Evolutionary conservation across 1,140 invertebrate species (phyloP).

Genomic region (Glomeris maerens): DNA sequence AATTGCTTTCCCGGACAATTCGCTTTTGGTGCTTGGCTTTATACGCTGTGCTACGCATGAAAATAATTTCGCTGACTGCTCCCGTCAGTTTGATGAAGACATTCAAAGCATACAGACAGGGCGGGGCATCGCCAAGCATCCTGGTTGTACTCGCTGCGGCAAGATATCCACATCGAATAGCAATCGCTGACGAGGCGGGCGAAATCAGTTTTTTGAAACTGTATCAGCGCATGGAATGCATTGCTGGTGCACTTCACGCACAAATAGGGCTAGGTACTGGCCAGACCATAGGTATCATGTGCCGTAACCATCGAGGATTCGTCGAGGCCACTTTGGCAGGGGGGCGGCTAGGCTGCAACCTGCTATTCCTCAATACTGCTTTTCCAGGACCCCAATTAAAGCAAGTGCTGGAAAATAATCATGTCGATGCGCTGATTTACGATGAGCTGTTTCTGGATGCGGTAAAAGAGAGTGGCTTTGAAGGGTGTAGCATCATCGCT

Average conservation of each 20-base stretch:
- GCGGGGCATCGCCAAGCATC: not conserved
- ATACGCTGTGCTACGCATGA: not conserved
- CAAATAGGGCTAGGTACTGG: not conserved
- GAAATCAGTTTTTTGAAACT: not conserved
- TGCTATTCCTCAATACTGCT: not conserved
- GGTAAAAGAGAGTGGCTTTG: too few species aligned
- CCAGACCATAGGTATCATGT: not conserved
- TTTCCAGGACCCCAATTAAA: not conserved
- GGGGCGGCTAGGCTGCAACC: not conserved
- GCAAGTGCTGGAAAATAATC: not conserved
- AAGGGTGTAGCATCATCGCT: too few species aligned
- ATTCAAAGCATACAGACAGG: not conserved
- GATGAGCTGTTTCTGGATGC: not conserved
- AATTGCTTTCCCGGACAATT: not conserved
- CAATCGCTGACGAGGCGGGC: not conserved
- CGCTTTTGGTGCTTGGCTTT: not conserved
- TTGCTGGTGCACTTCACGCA: not conserved
- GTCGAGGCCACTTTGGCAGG: not conserved
- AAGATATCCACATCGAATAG: not conserved
- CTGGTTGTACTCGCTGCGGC: not conserved
- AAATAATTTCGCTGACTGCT: not conserved
- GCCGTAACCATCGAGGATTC: not conserved
- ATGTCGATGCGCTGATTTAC: not conserved
- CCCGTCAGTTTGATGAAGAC: not conserved
- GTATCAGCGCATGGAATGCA: not conserved